Evolutionary conservation across 2,888 invertebrate species (phyloP).

Genomic region (Blastobasis adustella): DNA sequence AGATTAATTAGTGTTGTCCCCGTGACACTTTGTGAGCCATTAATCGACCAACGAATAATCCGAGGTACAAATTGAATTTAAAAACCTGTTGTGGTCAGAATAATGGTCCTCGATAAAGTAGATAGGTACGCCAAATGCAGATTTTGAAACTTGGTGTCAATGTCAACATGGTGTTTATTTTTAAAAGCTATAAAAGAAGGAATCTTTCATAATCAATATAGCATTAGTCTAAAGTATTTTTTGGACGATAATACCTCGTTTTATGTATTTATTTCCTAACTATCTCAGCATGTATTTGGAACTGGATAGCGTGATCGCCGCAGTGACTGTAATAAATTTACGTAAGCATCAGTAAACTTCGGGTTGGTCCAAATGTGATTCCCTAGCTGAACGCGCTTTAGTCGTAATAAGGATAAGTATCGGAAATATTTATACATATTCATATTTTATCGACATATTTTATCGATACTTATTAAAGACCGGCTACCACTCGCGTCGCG

Average conservation of each 20-base stretch:
- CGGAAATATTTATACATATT: conserved; percentile 71
- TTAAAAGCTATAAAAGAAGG: conserved; percentile 17
- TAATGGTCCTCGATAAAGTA: conserved; percentile 34
- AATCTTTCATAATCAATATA: no score
- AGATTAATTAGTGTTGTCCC: conserved; percentile 68
- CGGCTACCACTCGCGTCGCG: conserved; percentile 73
- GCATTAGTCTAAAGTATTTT: no score
- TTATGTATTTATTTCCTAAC: background rate
- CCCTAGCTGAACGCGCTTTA: conserved; percentile 14
- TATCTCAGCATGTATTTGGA: no score
- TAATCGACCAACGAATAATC: conserved; percentile 56
- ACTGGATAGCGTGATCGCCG: no score
- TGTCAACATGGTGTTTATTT: conserved; percentile 36
- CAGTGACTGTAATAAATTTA: no score
- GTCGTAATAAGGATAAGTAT: conserved; percentile 45
- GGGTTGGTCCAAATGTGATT: conserved; percentile 7
- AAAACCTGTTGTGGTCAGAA: conserved; percentile 44
- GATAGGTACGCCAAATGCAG: conserved; percentile 38
- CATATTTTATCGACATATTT: conserved; percentile 71
- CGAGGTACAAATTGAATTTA: conserved; percentile 54
- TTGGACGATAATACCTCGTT: no score
- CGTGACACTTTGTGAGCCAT: conserved; percentile 57
- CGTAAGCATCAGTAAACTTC: conserved; percentile 11
- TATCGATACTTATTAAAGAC: conserved; percentile 74
- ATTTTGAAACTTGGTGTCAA: conserved; percentile 43